These are phyloP conservation scores for Parascotia fuliginaria DNA, from an alignment of 2,888 invertebrate species.

Conservation along the genomic window DNA sequence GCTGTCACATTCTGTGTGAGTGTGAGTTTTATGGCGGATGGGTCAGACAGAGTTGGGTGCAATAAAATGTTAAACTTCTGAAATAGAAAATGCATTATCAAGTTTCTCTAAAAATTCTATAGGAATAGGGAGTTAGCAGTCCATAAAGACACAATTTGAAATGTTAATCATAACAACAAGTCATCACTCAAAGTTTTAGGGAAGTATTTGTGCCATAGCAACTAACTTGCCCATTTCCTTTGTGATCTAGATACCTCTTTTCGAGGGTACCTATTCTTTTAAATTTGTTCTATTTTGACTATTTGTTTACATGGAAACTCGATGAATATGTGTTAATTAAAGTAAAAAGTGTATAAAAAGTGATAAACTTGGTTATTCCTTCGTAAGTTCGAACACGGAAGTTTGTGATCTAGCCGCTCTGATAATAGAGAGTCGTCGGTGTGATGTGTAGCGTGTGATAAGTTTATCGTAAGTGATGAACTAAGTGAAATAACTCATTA, in stretches of 20 bases:
- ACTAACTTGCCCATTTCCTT: conserved; percentile 76
- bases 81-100: conserved; percentile 21
- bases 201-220: conserved; percentile 62
- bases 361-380: conserved; percentile 34
- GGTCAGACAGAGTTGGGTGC: conserved; percentile 23
- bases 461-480: conserved; percentile 10
- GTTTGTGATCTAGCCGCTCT: conserved; percentile 53
- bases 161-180: conserved; percentile 2
- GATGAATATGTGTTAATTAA: conserved; percentile 12
- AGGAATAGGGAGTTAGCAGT: conserved; percentile 7
- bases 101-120: conserved; percentile 6
- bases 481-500: conserved; percentile 36
- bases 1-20: too few relatives aligned
- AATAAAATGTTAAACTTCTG: conserved; percentile 24
- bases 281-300: conserved; percentile 34
- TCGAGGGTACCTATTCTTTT: conserved; percentile 42
- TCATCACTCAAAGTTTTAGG: conserved; percentile 13
- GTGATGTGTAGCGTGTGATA: conserved; percentile 18
- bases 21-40: conserved; percentile 6
- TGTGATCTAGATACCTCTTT: conserved; percentile 75
- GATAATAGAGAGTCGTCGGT: conserved; percentile 31
- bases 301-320: conserved; percentile 17
- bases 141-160: conserved; percentile 6
- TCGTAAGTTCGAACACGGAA: conserved; percentile 67
- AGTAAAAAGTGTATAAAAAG: conserved; percentile 21